Conservation (phyloP, 2,797 vertebrate species). For the Danio jaintianensis region DNA sequence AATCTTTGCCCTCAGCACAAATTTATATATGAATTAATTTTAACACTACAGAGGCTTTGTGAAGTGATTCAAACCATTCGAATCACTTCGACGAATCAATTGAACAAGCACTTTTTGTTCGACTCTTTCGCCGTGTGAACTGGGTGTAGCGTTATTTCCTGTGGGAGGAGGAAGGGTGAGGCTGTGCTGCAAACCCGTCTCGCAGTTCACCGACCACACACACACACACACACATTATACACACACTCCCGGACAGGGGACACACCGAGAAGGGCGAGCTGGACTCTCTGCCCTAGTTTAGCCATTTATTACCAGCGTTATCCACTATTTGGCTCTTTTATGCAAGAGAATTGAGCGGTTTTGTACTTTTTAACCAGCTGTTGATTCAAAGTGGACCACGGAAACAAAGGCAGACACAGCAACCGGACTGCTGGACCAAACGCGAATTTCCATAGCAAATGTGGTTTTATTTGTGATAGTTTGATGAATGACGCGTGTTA, state of each 20-base stretch:
- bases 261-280: slow-evolving; percentile 27
- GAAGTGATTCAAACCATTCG: not conserved
- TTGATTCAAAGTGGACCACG: slow-evolving; percentile 23
- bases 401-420: slow-evolving; percentile 35
- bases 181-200: slow-evolving; percentile 4
- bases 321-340: not conserved
- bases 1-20: too few species aligned
- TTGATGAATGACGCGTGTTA: slow-evolving; percentile 13
- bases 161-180: slow-evolving; percentile 32
- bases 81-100: not conserved
- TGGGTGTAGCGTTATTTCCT: slow-evolving; percentile 14
- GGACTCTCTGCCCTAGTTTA: slow-evolving; percentile 16
- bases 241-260: not conserved
- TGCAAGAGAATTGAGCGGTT: not conserved
- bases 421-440: slow-evolving; percentile 5
- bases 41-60: not conserved
- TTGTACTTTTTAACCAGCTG: not conserved
- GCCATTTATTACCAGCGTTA: not conserved
- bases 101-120: not conserved
- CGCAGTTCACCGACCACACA: not conserved
- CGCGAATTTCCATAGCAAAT: slow-evolving; percentile 29
- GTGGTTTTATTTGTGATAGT: slow-evolving; percentile 1
- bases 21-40: not conserved
- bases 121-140: not conserved
- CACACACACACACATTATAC: not conserved